These are phyloP conservation scores for Benthosema pterotum DNA, from an alignment of 2,797 vertebrate species.

Conservation along the genomic window DNA sequence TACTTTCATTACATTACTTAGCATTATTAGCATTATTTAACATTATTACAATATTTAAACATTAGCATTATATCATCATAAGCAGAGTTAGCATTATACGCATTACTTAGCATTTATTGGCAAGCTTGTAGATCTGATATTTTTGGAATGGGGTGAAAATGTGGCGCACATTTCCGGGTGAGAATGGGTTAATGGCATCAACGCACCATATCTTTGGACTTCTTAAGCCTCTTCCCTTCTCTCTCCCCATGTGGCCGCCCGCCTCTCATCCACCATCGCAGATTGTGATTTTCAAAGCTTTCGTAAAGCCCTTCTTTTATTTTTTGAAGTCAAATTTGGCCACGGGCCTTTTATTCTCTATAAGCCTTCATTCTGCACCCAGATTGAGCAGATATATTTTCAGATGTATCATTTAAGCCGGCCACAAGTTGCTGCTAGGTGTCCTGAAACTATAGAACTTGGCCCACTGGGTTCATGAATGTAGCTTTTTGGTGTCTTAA, in stretches of 20 bases:
- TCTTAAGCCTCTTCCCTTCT: constrained; percentile 31
- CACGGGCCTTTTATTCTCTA: constrained; percentile 28
- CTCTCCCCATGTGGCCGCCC: constrained; percentile 9
- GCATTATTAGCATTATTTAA: too few relatives aligned
- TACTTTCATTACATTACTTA: too few relatives aligned
- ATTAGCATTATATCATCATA: too few relatives aligned
- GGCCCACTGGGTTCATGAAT: not conserved
- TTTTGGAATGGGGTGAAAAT: too few relatives aligned
- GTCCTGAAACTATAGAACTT: constrained; percentile 29
- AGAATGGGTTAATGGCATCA: constrained; percentile 52
- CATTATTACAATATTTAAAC: too few relatives aligned
- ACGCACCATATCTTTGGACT: constrained; percentile 3
- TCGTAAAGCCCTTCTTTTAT: constrained; percentile 44
- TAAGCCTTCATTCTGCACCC: constrained; percentile 36
- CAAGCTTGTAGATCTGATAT: too few relatives aligned
- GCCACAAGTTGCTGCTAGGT: constrained; percentile 23
- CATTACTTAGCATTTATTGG: too few relatives aligned
- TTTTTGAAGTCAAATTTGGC: constrained; percentile 65
- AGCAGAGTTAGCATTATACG: too few relatives aligned
- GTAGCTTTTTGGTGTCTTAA: not conserved
- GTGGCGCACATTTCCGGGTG: too few relatives aligned
- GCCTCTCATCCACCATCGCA: constrained; percentile 13
- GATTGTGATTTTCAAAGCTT: constrained; percentile 61
- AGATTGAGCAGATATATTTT: constrained; percentile 51
- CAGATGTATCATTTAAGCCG: constrained; percentile 47